Evolutionary conservation across 2,888 invertebrate genomes (phyloP), one percentile per base, ranked within the genome.

Genomic region (Ochropleura plecta): DNA sequence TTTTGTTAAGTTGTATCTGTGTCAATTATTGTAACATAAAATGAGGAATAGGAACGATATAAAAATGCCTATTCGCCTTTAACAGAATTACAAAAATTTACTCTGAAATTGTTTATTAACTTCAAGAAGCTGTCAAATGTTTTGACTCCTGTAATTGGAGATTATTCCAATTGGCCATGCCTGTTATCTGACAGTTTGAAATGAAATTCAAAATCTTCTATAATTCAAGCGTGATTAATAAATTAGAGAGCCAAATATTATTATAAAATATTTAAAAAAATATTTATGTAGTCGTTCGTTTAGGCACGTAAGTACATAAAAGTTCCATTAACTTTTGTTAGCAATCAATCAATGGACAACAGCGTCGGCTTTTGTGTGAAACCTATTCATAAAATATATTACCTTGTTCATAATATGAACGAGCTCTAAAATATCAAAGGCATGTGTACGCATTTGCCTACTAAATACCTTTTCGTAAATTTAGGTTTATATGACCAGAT

Each of bases 301-400:
- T 60, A 67, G 69, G 53, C 40, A n/a, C 46, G 12, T 49, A 30
- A 16, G 60, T 57, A 76, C 72, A 73, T 60, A 73, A 68, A 78
- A 70, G n/a, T 30, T 79, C 70, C 83, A 79, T 82, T 72, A 70
- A 79, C 69, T 60, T 74, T 64, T 67, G 53, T 79, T 18, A 60
- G 51, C 71, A 73, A 82, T 82, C 66, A 63, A 82, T 82, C 82
- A 82, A 57, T 75, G 72, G 63, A 64, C 46, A 71, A 62, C 53
- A 51, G 49, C 57, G 51, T 20, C 48, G 57, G 66, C 71, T 63
- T 79, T 78, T 82, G 59, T 82, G 42, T 64, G 10, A 63, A 64
- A n/a, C 59, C 66, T 72, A 64, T 79, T 82, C 71, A 75, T 66
- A 67, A 65, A 78, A 72, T 74, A 66, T 42, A 73, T 48, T 59